A percentile compares a stretch with the other conserved stretches of the same genome.
These are phyloP conservation scores for Scaptomyza tumidula DNA, from an alignment of 2,888 invertebrate genomes.

Conservation along the genomic window DNA sequence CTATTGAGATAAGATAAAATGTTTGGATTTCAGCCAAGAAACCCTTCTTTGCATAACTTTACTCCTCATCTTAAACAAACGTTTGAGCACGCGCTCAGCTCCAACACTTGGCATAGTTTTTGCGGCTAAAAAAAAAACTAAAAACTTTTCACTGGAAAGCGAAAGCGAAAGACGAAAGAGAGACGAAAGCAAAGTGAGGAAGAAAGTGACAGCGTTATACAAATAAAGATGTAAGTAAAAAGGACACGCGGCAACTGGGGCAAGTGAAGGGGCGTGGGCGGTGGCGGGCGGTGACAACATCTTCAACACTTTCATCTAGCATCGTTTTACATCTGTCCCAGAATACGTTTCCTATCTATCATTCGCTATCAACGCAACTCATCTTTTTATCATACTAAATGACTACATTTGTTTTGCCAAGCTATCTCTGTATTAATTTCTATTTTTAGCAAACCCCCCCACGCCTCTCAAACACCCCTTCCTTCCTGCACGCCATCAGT, in stretches of 20 bases:
- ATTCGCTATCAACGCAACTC: conserved; percentile 33
- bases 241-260: not conserved
- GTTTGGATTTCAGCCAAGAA: too few species aligned
- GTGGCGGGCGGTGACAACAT: not conserved
- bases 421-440: conserved; percentile 33
- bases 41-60: too few species aligned
- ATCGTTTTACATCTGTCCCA: conserved; percentile 66
- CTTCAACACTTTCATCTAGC: conserved; percentile 75
- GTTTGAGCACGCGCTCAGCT: conserved; percentile 38
- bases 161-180: not conserved
- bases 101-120: conserved; percentile 47
- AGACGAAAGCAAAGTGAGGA: not conserved
- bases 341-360: conserved; percentile 3
- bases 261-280: not conserved
- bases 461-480: not conserved
- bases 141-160: conserved; percentile 63
- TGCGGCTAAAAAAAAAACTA: conserved; percentile 39
- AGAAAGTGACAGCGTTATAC: not conserved
- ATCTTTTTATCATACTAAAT: conserved; percentile 10
- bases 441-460: conserved; percentile 3
- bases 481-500: not conserved
- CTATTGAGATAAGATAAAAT: not conserved
- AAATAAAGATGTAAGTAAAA: conserved; percentile 6
- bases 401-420: conserved; percentile 29
- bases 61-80: too few species aligned